A percentile compares a stretch with the other conserved stretches of the same genome.
phyloP scores from a whole-genome alignment of 2,113 vertebrate genomes.

The Rattus rattus region DNA sequence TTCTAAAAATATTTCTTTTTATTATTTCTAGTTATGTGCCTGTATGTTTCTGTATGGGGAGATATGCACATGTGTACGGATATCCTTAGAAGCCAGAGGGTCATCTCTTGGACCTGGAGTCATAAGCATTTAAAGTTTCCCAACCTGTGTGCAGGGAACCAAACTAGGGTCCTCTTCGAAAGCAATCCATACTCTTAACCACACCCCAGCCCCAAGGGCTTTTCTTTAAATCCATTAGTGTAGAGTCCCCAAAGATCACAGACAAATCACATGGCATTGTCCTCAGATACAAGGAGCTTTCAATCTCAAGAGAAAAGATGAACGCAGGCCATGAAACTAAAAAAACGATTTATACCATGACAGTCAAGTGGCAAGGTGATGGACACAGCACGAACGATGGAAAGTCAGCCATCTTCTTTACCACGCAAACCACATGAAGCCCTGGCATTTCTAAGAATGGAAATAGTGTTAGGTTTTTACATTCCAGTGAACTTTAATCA shows the following conservation, averaged over 20 bases:
- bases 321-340: neutral
- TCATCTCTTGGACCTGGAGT: neutral
- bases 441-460: neutral
- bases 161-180: neutral
- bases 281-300: neutral
- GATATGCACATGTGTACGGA: too few species aligned
- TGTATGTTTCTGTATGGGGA: neutral
- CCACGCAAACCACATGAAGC: neutral
- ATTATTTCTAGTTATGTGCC: neutral
- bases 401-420: neutral
- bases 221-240: neutral
- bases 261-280: neutral
- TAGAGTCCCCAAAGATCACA: neutral
- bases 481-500: slow-evolving; percentile 4
- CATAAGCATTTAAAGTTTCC: neutral
- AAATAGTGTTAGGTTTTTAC: neutral
- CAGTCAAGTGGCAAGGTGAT: neutral
- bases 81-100: neutral
- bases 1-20: neutral
- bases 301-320: neutral
- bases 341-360: neutral
- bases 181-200: neutral
- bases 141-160: neutral
- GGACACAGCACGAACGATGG: rapidly evolving
- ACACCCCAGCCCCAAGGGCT: neutral